Percentiles rank a stretch among this genome's conserved stretches.
Conservation (phyloP, 2,113 vertebrate species). For the Caranx ignobilis region DNA sequence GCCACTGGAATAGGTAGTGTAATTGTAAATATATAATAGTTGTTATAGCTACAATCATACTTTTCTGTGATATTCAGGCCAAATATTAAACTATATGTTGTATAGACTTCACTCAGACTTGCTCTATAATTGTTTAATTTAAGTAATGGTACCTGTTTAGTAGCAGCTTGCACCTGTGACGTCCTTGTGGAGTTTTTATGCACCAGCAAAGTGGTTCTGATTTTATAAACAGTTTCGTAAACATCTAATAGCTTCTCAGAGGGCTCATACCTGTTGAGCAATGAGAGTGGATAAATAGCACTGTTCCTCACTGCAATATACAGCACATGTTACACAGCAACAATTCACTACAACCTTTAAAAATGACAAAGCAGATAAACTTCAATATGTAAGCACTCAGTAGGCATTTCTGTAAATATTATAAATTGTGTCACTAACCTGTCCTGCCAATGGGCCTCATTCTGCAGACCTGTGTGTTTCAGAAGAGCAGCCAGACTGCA, state of each 20-base stretch:
- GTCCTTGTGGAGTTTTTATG: constrained; percentile 78
- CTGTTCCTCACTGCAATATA: not conserved
- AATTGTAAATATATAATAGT: not conserved
- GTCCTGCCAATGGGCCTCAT: constrained; percentile 83
- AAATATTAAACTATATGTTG: not conserved
- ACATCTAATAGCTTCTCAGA: constrained; percentile 83
- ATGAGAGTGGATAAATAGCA: constrained; percentile 15
- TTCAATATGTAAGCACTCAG: not conserved
- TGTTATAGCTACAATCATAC: not conserved
- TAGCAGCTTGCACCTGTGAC: constrained; percentile 63
- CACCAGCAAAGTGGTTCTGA: constrained; percentile 82
- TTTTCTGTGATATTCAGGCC: not conserved
- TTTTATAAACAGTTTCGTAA: constrained; percentile 85
- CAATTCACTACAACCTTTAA: not conserved
- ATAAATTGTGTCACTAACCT: constrained; percentile 66
- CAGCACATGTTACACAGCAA: not conserved
- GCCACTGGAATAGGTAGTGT: not conserved
- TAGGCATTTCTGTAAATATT: not conserved
- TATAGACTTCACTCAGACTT: not conserved
- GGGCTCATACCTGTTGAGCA: constrained; percentile 80
- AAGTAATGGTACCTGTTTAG: constrained; percentile 76
- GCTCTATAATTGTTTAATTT: not conserved
- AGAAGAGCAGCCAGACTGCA: constrained; percentile 86
- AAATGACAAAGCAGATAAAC: not conserved
- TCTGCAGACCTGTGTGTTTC: constrained; percentile 85